phyloP scores from a whole-genome alignment of 2,888 invertebrate genomes.

The Apantesis nais region DNA sequence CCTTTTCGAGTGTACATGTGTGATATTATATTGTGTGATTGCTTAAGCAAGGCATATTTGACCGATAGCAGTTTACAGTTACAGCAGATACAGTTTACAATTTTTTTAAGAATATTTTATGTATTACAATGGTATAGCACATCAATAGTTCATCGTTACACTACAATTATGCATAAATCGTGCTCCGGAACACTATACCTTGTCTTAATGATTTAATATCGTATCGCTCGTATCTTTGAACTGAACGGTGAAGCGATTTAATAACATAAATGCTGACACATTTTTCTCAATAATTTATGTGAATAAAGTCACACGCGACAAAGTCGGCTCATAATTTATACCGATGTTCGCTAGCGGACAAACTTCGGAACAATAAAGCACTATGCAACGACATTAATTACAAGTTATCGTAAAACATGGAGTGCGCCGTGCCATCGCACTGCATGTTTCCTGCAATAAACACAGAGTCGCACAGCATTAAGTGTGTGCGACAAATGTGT shows the following conservation, averaged over 20 bases:
- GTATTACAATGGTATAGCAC: slow-evolving; percentile 26
- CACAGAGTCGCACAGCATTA: slow-evolving; percentile 46
- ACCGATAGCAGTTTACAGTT: no score
- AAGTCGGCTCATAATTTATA: slow-evolving; percentile 63
- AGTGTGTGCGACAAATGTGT: slow-evolving; percentile 33
- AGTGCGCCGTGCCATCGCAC: slow-evolving; percentile 47
- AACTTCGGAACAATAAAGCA: slow-evolving; percentile 71
- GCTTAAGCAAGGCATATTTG: no score
- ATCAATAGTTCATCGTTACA: slow-evolving; percentile 33
- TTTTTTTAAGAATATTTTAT: slow-evolving; percentile 28
- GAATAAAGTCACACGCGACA: slow-evolving; percentile 59
- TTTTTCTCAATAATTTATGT: slow-evolving; percentile 65
- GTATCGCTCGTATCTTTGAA: slow-evolving; percentile 46
- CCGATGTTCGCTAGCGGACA: slow-evolving; percentile 54
- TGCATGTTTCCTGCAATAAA: slow-evolving; percentile 55
- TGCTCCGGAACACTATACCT: slow-evolving; percentile 42
- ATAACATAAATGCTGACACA: slow-evolving; percentile 59
- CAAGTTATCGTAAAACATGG: slow-evolving; percentile 73
- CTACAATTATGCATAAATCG: slow-evolving; percentile 45
- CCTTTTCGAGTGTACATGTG: no score
- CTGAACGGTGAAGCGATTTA: slow-evolving; percentile 49
- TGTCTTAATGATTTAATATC: slow-evolving; percentile 47
- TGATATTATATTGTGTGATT: no score
- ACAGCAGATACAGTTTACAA: no score
- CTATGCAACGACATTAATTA: slow-evolving; percentile 75